Percentiles rank a stretch among this genome's conserved stretches.
Conservation (phyloP, 2,797 vertebrate species). For the Crocidura indochinensis region DNA sequence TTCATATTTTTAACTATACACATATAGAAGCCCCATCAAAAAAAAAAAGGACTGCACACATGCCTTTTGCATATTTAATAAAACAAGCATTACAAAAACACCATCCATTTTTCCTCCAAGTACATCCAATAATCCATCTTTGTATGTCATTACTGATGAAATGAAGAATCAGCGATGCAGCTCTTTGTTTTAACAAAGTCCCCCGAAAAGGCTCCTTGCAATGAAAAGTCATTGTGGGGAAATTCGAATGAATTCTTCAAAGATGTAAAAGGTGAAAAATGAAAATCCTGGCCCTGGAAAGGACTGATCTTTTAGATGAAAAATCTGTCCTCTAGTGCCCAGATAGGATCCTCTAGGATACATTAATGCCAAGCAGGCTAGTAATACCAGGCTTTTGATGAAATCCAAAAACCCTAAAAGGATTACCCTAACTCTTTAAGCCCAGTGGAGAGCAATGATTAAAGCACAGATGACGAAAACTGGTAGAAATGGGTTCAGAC, state of each 20-base stretch:
- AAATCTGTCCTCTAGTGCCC: neutral
- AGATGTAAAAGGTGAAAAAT: neutral
- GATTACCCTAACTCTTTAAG: conserved; percentile 25
- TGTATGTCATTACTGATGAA: conserved; percentile 15
- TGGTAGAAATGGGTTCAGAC: conserved; percentile 11
- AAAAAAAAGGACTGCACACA: neutral
- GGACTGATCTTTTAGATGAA: conserved; percentile 30
- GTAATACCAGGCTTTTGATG: neutral
- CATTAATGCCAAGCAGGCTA: neutral
- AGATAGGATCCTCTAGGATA: neutral
- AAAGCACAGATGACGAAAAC: conserved; percentile 13
- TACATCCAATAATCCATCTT: neutral
- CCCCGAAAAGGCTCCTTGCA: conserved; percentile 16
- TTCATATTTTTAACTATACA: neutral
- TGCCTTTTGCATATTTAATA: conserved; percentile 27
- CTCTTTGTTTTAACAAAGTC: conserved; percentile 38
- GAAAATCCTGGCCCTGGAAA: neutral
- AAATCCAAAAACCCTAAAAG: conserved; percentile 9
- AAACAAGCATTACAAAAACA: neutral
- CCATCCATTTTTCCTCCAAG: conserved; percentile 44
- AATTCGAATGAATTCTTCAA: conserved; percentile 32
- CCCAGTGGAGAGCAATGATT: neutral
- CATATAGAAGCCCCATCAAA: conserved; percentile 7
- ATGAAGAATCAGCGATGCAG: neutral
- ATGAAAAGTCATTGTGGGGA: conserved; percentile 1